A percentile compares a stretch with the other conserved stretches of the same genome.
phyloP scores from a whole-genome alignment of 2,888 invertebrate genomes.

The Hemithea aestivaria region DNA sequence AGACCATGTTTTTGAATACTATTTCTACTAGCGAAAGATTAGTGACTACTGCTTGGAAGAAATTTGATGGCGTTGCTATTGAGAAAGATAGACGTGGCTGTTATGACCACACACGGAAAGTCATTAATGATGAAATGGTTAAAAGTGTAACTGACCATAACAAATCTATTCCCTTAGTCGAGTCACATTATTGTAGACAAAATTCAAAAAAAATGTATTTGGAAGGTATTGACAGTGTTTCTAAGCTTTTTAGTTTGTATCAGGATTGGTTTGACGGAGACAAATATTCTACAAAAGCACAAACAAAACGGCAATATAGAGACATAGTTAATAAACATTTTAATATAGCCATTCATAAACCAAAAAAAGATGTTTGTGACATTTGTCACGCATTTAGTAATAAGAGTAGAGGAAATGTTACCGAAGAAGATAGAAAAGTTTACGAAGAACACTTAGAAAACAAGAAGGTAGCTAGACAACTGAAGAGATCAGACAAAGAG shows the following conservation, averaged over 20 bases:
- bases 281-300: background rate
- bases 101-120: background rate
- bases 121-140: background rate
- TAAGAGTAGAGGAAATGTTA: background rate
- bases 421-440: background rate
- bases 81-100: background rate
- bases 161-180: no score
- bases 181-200: no score
- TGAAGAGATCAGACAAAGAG: slow-evolving; percentile 1
- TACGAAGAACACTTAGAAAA: background rate
- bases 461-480: background rate
- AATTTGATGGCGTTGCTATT: background rate
- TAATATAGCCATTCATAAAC: background rate
- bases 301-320: slow-evolving; percentile 1
- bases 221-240: background rate
- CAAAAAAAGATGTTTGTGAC: slow-evolving; percentile 2
- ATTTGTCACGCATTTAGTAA: slow-evolving; percentile 3
- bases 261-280: background rate
- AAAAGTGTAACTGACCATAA: no score
- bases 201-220: no score
- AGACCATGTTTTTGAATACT: background rate
- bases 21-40: background rate
- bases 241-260: no score
- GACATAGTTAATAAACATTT: slow-evolving; percentile 2
- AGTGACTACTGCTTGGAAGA: background rate